Evolutionary conservation across 2,888 invertebrate species (phyloP).

Genomic region (Polyommatus iphigenia): DNA sequence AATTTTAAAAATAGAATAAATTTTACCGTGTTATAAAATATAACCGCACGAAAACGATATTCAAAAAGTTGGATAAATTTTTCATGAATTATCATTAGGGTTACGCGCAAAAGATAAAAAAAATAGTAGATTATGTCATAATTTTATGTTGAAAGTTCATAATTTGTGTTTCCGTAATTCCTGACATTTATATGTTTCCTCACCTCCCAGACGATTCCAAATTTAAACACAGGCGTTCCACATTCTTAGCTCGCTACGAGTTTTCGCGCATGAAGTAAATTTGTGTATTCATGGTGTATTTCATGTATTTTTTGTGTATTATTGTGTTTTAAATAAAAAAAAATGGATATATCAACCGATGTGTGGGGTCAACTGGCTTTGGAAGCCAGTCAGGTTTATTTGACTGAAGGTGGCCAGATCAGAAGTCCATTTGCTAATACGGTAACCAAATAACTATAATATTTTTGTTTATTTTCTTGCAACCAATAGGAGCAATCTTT

Average conservation of each 20-base stretch:
- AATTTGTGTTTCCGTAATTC: constrained; percentile 54
- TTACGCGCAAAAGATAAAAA: too few relatives aligned
- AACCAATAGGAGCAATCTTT: neutral
- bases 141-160: constrained; percentile 32
- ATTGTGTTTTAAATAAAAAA: constrained; percentile 44
- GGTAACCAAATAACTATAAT: constrained; percentile 76
- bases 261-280: constrained; percentile 63
- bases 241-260: constrained; percentile 56
- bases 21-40: constrained; percentile 13
- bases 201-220: constrained; percentile 73
- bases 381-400: constrained; percentile 92
- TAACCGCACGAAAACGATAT: constrained; percentile 26
- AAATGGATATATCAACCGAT: constrained; percentile 87
- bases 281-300: constrained; percentile 45
- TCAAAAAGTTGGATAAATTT: neutral
- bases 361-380: constrained; percentile 94
- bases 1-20: neutral
- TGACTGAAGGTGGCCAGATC: constrained; percentile 88
- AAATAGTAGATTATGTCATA: neutral
- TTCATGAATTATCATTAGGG: neutral
- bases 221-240: constrained; percentile 74
- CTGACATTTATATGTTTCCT: constrained; percentile 46
- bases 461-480: constrained; percentile 19
- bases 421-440: constrained; percentile 92
- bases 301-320: constrained; percentile 49